phyloP scores from a whole-genome alignment of 2,888 invertebrate genomes.

The Yponomeuta plumbellus region DNA sequence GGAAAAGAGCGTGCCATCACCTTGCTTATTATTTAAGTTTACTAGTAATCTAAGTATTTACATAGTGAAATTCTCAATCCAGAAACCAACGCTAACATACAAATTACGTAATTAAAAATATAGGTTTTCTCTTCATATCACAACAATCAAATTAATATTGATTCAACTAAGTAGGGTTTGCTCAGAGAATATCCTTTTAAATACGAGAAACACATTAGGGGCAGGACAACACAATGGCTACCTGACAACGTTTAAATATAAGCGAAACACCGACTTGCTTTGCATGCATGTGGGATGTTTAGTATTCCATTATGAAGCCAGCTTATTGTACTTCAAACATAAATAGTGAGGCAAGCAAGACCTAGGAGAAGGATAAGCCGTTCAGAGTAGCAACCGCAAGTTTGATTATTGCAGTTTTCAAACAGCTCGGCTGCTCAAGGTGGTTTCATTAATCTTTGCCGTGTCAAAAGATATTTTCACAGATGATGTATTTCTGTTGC shows the following conservation, averaged over 20 bases:
- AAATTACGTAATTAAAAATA: too few species aligned
- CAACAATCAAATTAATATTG: background rate
- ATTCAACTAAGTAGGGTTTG: background rate
- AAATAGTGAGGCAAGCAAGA: slow-evolving; percentile 3
- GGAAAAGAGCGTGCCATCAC: too few species aligned
- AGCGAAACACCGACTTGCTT: background rate
- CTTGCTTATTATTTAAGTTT: too few species aligned
- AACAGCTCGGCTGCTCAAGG: too few species aligned
- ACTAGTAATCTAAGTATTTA: too few species aligned
- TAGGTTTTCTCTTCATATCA: too few species aligned
- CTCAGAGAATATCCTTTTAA: background rate
- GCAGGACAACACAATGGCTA: slow-evolving; percentile 18
- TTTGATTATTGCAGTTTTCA: too few species aligned
- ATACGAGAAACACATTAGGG: slow-evolving; percentile 7
- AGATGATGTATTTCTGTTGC: too few species aligned
- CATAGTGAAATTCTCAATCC: too few species aligned
- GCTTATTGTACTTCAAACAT: slow-evolving; percentile 10
- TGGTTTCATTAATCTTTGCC: too few species aligned
- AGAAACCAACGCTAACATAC: too few species aligned
- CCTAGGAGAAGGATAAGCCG: background rate
- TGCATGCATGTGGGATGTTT: slow-evolving; percentile 14
- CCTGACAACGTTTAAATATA: slow-evolving; percentile 11
- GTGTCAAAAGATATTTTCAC: too few species aligned
- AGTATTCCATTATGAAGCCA: slow-evolving; percentile 9
- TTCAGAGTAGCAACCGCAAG: background rate